Conservation (phyloP, 2,797 vertebrate species). For the Lagorchestes hirsutus region DNA sequence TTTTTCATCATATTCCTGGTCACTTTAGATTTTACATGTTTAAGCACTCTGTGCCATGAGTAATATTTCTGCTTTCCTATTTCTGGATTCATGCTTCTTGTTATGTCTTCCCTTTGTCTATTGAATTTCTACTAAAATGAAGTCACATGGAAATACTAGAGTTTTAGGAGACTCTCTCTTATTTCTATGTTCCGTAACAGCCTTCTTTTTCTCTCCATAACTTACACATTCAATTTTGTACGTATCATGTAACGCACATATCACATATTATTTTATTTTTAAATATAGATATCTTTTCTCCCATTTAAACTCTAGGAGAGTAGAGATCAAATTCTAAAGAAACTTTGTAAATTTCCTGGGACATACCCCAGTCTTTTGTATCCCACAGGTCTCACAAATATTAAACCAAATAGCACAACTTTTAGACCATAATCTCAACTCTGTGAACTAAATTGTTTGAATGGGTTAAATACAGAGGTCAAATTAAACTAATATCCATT, state of each 20-base stretch:
- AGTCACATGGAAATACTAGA: not conserved
- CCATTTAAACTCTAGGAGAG: not conserved
- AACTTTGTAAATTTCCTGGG: not conserved
- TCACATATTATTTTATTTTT: not conserved
- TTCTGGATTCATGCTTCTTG: not conserved
- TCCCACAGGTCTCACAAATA: not conserved
- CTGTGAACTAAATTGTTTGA: not conserved
- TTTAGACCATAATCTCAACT: not conserved
- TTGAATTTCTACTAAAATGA: not conserved
- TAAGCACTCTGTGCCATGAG: not conserved
- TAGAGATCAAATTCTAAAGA: not conserved
- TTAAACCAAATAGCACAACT: not conserved
- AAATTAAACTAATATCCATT: not conserved
- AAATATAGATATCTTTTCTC: not conserved
- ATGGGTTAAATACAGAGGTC: not conserved
- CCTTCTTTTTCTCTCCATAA: not conserved
- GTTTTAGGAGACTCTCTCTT: not conserved
- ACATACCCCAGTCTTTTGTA: not conserved
- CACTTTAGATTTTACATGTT: not conserved
- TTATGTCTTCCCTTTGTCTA: not conserved
- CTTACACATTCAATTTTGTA: not conserved
- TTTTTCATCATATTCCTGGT: not conserved
- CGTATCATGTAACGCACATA: not conserved
- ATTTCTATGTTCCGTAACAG: not conserved
- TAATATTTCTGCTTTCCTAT: not conserved